phyloP scores from a whole-genome alignment of 2,888 invertebrate species.

The Adelognathus sp. region DNA sequence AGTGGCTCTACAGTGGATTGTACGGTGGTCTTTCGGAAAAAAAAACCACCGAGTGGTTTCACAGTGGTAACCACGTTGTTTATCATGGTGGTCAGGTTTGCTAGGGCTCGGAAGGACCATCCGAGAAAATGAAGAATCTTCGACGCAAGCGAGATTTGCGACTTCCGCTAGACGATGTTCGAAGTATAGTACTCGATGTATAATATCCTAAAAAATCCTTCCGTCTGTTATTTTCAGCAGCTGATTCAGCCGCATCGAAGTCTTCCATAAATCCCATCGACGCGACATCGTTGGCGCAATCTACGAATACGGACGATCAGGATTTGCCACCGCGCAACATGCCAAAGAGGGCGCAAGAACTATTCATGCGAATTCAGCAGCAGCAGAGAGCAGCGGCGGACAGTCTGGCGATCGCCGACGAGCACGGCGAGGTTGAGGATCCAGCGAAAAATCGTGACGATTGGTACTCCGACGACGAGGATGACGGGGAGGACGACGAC shows the following conservation, averaged over 20 bases:
- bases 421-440: constrained; percentile 71
- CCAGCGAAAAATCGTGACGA: constrained; percentile 81
- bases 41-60: too few species aligned
- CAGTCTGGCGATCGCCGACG: constrained; percentile 80
- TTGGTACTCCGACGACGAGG: constrained; percentile 93
- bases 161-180: too few species aligned
- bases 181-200: too few species aligned
- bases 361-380: constrained; percentile 86
- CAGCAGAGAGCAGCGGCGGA: constrained; percentile 83
- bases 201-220: not conserved
- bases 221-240: not conserved
- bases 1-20: too few species aligned
- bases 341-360: constrained; percentile 86
- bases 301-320: constrained; percentile 59
- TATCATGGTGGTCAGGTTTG: too few species aligned
- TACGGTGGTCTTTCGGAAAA: too few species aligned
- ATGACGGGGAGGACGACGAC: constrained; percentile 90
- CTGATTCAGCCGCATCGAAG: constrained; percentile 1
- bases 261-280: not conserved
- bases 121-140: too few species aligned
- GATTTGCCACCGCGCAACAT: constrained; percentile 82
- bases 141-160: too few species aligned
- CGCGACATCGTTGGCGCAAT: constrained; percentile 4
- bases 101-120: too few species aligned
- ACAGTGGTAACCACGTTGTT: too few species aligned